Percentiles rank a stretch among this genome's conserved stretches.
phyloP scores from a whole-genome alignment of 2,113 vertebrate genomes.

The Xiphophorus hellerii region DNA sequence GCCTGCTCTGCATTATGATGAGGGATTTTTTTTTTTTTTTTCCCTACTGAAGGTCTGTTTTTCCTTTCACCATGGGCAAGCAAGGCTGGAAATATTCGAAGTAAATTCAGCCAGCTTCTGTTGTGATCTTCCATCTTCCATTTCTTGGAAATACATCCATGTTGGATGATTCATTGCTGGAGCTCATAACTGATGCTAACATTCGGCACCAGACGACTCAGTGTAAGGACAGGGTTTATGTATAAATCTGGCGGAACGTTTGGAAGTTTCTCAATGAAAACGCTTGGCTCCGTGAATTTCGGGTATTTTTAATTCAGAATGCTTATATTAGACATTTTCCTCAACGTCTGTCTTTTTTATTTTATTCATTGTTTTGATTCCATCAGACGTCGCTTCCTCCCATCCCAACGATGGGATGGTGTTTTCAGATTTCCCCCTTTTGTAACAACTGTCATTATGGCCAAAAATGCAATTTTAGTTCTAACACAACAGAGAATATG shows the following conservation, averaged over 20 bases:
- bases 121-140: not conserved
- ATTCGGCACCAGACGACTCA: not conserved
- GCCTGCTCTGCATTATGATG: not conserved
- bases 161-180: not conserved
- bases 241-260: not conserved
- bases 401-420: not conserved
- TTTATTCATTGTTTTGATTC: too few species aligned
- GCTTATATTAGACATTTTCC: too few species aligned
- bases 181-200: conserved; percentile 1
- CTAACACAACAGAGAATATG: not conserved
- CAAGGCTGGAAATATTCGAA: conserved; percentile 4
- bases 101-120: conserved; percentile 9
- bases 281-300: not conserved
- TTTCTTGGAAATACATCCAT: conserved; percentile 3
- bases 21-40: not conserved
- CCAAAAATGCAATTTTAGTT: not conserved
- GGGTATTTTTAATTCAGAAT: too few species aligned
- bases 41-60: not conserved
- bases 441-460: not conserved
- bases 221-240: not conserved
- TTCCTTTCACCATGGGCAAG: not conserved
- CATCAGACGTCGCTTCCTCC: too few species aligned
- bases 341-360: too few species aligned
- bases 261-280: not conserved
- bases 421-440: too few species aligned